A percentile compares a stretch with the other conserved stretches of the same genome.
Evolutionary conservation across 2,797 vertebrate genomes (phyloP).

Genomic region (Pseudochirops corinnae): DNA sequence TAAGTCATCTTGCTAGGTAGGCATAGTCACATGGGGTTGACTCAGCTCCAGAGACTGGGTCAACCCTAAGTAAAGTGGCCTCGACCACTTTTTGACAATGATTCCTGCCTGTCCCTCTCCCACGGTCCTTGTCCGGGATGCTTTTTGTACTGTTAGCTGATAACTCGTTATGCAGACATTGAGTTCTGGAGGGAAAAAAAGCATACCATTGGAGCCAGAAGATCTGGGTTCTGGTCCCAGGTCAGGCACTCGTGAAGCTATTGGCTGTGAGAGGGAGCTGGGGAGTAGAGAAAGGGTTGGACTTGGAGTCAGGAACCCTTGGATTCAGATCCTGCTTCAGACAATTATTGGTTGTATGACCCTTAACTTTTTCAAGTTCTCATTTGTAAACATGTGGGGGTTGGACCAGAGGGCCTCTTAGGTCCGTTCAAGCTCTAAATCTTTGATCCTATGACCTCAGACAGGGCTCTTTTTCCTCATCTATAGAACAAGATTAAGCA

Average conservation of each 20-base stretch:
- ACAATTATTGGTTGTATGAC: not conserved
- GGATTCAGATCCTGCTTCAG: not conserved
- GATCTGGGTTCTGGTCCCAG: not conserved
- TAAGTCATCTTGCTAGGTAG: not conserved
- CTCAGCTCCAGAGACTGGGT: not conserved
- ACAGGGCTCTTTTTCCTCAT: not conserved
- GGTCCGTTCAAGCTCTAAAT: not conserved
- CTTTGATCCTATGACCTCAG: not conserved
- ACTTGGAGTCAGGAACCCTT: not conserved
- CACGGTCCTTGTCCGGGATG: not conserved
- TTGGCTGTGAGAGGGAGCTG: not conserved
- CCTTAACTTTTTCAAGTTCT: not conserved
- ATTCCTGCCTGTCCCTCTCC: not conserved
- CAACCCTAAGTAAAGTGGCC: not conserved
- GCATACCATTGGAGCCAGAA: not conserved
- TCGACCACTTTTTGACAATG: not conserved
- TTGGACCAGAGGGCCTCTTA: not conserved
- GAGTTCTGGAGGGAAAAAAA: not conserved
- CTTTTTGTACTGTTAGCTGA: not conserved
- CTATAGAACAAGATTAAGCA: not conserved
- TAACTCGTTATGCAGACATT: not conserved
- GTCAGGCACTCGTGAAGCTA: not conserved
- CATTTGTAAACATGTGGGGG: not conserved
- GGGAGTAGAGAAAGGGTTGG: not conserved
- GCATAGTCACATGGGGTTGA: not conserved